Base-by-base conservation (phyloP, 2,888 invertebrate species). In the Leptothorax acervorum region DNA sequence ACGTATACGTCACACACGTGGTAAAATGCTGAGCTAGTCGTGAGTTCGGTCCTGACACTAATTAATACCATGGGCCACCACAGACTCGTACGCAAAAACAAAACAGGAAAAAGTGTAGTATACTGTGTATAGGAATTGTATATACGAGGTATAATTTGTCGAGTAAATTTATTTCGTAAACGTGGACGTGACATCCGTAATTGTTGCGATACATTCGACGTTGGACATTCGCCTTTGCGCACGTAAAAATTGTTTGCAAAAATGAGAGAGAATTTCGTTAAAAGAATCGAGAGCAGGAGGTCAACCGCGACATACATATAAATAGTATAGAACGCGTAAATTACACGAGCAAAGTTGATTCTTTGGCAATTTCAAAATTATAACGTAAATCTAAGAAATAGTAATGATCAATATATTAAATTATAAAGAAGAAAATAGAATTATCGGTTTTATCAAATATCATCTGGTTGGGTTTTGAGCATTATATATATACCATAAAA, bases 11-110 rank as follows among this genome's bases (percentile, higher is more conserved):
- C 31, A 6, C 48, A 2, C n/a, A 5, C 11, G n/a, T 0, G 45
- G 5, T 70, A 60, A 60, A 79, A 48, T 55, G n/a, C 48, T 79
- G 57, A 70, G 70, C 48, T 35, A 48, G 35, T 70, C 60, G 48
- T 31, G 57, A 79, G 9, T 68, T 79, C 70, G 70, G 60, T 62
- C 3, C 28, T 79, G 70, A 48, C 60, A 23, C 60, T 79, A 79
- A 79, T 79, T 79, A 79, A 79, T 70, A 39, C 23, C 35, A 12
- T 57, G 60, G 65, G 35, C 3, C 42, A 45, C 18, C 31, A 35
- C 35, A 5, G 42, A 2, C 18, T n/a, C 42, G 31, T 31, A 65
- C 31, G n/a, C 31, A 31, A 70, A 68, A 79, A 68, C 28, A 62
- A 18, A 28, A 1, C 1, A 18, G 42, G 42, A 78, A 55, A 35